phyloP scores from a whole-genome alignment of 2,888 invertebrate species.

The Tinea semifulvella region DNA sequence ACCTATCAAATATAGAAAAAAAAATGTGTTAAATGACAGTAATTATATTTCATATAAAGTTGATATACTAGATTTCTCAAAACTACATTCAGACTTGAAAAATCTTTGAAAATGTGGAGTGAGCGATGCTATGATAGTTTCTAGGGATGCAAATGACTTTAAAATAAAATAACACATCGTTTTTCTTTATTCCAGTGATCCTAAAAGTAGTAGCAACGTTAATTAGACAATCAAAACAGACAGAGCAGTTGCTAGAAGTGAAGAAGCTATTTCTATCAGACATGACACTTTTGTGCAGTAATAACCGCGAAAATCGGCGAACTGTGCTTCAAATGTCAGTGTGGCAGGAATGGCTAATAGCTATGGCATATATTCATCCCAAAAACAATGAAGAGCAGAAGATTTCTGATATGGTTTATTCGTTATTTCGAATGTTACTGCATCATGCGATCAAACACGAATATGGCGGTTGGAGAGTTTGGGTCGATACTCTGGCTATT shows the following conservation, averaged over 20 bases:
- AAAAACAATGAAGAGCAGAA: conserved; percentile 94
- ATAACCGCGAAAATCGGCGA: conserved; percentile 95
- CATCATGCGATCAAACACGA: conserved; percentile 99
- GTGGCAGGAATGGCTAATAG: conserved; percentile 99
- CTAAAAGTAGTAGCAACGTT: conserved; percentile 98
- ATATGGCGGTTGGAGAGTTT: conserved; percentile 99
- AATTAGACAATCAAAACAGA: conserved; percentile 95
- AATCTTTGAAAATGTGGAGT: too few species aligned
- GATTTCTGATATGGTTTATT: conserved; percentile 98
- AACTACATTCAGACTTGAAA: too few species aligned
- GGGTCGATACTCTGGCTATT: conserved; percentile 99
- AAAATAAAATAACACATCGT: neutral
- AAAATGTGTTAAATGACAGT: too few species aligned
- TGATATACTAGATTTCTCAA: too few species aligned
- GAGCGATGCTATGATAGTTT: too few species aligned
- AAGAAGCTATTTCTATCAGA: conserved; percentile 97
- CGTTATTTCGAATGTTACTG: conserved; percentile 94
- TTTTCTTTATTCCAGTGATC: conserved; percentile 76
- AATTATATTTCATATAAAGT: too few species aligned
- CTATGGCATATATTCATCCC: conserved; percentile 98
- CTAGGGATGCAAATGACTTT: too few species aligned
- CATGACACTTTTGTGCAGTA: conserved; percentile 97
- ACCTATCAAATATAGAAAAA: too few species aligned
- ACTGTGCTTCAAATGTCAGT: conserved; percentile 99
- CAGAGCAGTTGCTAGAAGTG: conserved; percentile 88